Evolutionary conservation across 2,797 vertebrate species (phyloP).

Genomic region (Sebastes vulpes): DNA sequence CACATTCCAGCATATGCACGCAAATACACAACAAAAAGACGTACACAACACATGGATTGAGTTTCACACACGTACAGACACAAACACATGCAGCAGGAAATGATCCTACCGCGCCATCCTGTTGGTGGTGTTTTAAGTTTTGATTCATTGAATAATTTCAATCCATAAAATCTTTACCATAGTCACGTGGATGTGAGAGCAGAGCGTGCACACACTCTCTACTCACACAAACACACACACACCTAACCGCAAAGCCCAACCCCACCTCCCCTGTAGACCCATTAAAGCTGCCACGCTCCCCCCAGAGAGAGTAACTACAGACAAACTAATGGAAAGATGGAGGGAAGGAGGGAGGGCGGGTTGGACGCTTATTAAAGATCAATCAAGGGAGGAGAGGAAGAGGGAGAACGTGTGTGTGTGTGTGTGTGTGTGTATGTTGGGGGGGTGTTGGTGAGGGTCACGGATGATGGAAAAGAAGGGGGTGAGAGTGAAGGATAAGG

Average conservation of each 20-base stretch:
- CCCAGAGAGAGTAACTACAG: conserved; percentile 64
- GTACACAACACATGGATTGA: not conserved
- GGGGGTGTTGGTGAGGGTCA: conserved; percentile 9
- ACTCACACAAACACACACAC: conserved; percentile 8
- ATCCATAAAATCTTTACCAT: conserved; percentile 20
- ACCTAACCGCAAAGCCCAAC: conserved; percentile 71
- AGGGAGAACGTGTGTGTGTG: conserved; percentile 25
- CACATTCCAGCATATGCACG: conserved; percentile 32
- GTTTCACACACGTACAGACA: not conserved
- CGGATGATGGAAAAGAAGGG: conserved; percentile 40
- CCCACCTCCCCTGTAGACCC: conserved; percentile 81
- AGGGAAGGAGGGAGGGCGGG: conserved; percentile 31
- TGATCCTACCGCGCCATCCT: not conserved
- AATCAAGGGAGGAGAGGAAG: conserved; percentile 67
- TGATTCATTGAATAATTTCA: conserved; percentile 7
- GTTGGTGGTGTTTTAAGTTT: not conserved
- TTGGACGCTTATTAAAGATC: conserved; percentile 81
- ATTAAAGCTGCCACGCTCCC: conserved; percentile 79
- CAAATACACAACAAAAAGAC: conserved; percentile 9
- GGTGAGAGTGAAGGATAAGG: conserved; percentile 56
- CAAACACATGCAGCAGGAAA: not conserved
- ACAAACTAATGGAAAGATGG: conserved; percentile 76
- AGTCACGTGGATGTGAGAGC: conserved; percentile 5
- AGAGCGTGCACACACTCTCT: conserved; percentile 13
- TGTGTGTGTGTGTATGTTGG: not conserved